Evolutionary conservation across 2,113 vertebrate genomes (phyloP).

Genomic region (Gnathonemus longibarbis): DNA sequence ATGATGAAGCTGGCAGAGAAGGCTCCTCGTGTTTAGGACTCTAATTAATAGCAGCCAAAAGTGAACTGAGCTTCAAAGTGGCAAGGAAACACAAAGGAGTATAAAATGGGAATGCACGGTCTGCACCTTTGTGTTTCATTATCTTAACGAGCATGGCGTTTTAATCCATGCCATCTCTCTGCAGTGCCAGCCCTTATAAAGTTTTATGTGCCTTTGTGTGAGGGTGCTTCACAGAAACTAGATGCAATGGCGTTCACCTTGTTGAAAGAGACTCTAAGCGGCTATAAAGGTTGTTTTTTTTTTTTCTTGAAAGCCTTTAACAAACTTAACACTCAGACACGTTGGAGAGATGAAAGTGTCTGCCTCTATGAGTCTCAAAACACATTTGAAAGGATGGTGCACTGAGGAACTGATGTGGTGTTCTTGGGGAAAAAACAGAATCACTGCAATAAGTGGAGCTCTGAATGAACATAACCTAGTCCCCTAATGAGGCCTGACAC

Average conservation of each 20-base stretch:
- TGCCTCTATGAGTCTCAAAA: neutral
- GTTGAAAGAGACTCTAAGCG: neutral
- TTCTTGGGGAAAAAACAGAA: neutral
- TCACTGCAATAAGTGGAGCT: neutral
- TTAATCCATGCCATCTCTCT: neutral
- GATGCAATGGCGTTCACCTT: neutral
- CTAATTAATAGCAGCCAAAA: neutral
- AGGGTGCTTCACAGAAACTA: neutral
- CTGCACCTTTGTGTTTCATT: conserved; percentile 10
- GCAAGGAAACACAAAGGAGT: neutral
- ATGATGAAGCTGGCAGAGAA: conserved; percentile 5
- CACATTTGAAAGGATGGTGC: neutral
- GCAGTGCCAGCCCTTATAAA: neutral
- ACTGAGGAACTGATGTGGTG: neutral
- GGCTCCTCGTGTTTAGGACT: neutral
- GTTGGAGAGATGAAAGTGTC: neutral
- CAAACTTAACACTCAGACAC: neutral
- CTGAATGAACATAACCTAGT: neutral
- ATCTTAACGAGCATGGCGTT: conserved; percentile 5
- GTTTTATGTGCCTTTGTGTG: conserved; percentile 6
- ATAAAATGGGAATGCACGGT: neutral
- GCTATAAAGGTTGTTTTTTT: neutral
- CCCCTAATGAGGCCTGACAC: neutral
- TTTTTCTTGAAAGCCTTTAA: neutral
- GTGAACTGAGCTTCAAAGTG: conserved; percentile 1